Evolutionary conservation across 2,113 vertebrate species (phyloP).

Genomic region (Hemiscyllium ocellatum): DNA sequence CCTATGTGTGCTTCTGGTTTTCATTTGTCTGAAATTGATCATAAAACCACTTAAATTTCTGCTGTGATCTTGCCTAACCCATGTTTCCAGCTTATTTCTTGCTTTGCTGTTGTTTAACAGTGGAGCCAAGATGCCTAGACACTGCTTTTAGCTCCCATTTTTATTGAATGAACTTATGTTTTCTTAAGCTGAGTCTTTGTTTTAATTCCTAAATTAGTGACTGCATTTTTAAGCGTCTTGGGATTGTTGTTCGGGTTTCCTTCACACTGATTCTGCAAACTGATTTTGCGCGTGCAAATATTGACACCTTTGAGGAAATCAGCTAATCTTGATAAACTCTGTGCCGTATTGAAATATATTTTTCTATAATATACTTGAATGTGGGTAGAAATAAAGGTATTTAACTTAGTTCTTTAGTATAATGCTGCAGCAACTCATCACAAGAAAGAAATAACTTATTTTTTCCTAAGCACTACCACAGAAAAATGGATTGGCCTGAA

Average conservation of each 20-base stretch:
- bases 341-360: constrained; percentile 30
- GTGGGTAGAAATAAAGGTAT: constrained; percentile 21
- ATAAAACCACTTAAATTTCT: neutral
- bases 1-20: neutral
- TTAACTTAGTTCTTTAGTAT: constrained; percentile 26
- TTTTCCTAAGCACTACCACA: neutral
- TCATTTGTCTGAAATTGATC: neutral
- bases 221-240: neutral
- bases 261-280: neutral
- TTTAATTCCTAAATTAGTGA: neutral
- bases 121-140: neutral
- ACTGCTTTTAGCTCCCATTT: neutral
- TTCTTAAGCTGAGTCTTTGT: neutral
- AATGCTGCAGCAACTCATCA: neutral
- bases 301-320: constrained; percentile 16
- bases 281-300: neutral
- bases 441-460: neutral
- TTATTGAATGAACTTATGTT: constrained; percentile 16
- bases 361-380: constrained; percentile 35
- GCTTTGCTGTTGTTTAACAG: neutral
- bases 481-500: neutral
- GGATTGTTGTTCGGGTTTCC: neutral
- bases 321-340: constrained; percentile 19
- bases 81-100: neutral
- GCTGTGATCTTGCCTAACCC: neutral